Evolutionary conservation across 2,113 vertebrate species (phyloP).

Genomic region (Acrocephalus kingi): DNA sequence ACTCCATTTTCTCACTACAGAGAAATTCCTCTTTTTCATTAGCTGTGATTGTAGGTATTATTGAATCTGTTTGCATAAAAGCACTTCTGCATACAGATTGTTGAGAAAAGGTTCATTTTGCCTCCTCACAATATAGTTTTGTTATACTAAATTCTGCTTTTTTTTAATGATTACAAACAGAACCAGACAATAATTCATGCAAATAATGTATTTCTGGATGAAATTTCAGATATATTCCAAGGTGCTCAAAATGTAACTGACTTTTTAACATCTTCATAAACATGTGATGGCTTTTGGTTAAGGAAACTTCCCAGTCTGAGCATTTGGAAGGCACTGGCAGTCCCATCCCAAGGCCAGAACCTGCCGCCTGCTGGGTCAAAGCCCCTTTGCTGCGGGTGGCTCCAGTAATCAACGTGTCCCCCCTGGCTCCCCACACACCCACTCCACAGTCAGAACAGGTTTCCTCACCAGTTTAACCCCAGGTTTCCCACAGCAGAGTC

Average conservation of each 20-base stretch:
- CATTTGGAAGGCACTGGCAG: neutral
- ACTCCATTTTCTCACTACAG: neutral
- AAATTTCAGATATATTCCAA: neutral
- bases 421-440: neutral
- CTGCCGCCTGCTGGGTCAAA: neutral
- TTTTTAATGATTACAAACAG: neutral
- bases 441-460: neutral
- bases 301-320: neutral
- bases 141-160: neutral
- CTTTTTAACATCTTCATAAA: neutral
- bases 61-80: neutral
- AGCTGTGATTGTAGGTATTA: neutral
- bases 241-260: neutral
- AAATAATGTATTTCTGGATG: neutral
- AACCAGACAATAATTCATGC: neutral
- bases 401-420: rapidly evolving
- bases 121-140: neutral
- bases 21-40: neutral
- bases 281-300: neutral
- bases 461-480: rapidly evolving
- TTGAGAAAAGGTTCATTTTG: neutral
- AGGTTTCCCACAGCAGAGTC: neutral
- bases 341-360: neutral
- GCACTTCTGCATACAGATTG: neutral
- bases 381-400: rapidly evolving